Conservation (phyloP, 2,113 vertebrate species). For the Halcyon senegalensis region DNA sequence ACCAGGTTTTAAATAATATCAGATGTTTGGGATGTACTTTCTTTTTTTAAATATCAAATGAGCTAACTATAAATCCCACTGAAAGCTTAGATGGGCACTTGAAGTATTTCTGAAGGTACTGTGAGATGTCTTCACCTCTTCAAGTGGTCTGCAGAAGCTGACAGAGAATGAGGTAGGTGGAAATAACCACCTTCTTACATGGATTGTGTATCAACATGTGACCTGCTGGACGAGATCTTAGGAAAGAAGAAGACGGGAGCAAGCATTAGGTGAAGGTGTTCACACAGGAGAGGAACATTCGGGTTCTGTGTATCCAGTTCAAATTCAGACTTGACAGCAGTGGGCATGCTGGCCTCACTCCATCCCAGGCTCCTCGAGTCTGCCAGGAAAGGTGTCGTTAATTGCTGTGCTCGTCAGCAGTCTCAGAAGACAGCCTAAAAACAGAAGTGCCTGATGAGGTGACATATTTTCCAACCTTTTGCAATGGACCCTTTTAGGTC, state of each 20-base stretch:
- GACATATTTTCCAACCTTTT: neutral
- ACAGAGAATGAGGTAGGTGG: neutral
- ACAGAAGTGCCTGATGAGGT: neutral
- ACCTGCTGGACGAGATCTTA: neutral
- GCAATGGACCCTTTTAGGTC: neutral
- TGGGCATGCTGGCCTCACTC: neutral
- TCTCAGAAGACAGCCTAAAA: slow-evolving; percentile 28
- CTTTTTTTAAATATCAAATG: neutral
- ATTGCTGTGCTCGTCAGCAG: neutral
- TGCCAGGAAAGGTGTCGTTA: neutral
- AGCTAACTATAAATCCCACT: neutral
- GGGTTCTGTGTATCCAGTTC: neutral
- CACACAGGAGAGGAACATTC: neutral
- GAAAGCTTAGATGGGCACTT: neutral
- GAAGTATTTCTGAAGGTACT: neutral
- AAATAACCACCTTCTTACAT: neutral
- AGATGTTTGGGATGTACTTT: neutral
- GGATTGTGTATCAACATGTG: fast-evolving
- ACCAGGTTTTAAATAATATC: neutral
- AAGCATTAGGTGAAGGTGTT: neutral
- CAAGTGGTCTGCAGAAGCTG: neutral
- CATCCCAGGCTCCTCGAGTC: neutral
- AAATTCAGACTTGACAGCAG: neutral
- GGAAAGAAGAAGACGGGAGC: neutral
- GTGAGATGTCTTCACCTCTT: neutral